Conservation (phyloP, 2,797 vertebrate species). For the Bradypodion ventrale region DNA sequence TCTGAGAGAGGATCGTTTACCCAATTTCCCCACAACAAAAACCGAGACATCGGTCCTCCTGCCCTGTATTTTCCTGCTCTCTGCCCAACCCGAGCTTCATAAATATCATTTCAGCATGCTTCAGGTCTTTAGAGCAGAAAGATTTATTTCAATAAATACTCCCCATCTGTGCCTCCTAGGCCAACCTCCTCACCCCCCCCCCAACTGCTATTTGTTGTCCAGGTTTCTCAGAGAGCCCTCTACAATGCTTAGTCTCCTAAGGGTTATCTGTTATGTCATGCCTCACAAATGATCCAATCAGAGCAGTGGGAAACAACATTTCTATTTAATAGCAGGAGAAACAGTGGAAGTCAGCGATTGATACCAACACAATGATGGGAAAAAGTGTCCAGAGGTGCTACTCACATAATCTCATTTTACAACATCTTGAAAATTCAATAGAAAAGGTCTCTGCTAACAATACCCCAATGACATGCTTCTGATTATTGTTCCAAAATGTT, state of each 20-base stretch:
- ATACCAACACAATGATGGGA: constrained; percentile 89
- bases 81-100: neutral
- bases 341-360: constrained; percentile 86
- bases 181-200: constrained; percentile 54
- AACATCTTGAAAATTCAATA: constrained; percentile 84
- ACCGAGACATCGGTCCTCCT: neutral
- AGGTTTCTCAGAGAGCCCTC: constrained; percentile 54
- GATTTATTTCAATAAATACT: constrained; percentile 35
- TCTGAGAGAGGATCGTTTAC: constrained; percentile 20
- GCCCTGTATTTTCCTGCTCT: constrained; percentile 15
- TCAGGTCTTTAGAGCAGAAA: constrained; percentile 53
- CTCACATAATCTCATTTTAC: constrained; percentile 82
- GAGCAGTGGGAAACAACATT: constrained; percentile 81
- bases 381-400: constrained; percentile 85
- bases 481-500: constrained; percentile 79
- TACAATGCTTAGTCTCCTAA: constrained; percentile 77
- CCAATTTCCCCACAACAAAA: constrained; percentile 17
- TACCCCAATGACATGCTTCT: constrained; percentile 78
- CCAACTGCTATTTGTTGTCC: constrained; percentile 64
- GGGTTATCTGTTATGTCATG: constrained; percentile 81
- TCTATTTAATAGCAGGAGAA: constrained; percentile 84
- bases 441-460: constrained; percentile 77
- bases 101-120: constrained; percentile 10
- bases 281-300: constrained; percentile 79
- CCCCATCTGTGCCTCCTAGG: constrained; percentile 53